Conservation (phyloP, 2,797 vertebrate species). For the Microchirus variegatus region DNA sequence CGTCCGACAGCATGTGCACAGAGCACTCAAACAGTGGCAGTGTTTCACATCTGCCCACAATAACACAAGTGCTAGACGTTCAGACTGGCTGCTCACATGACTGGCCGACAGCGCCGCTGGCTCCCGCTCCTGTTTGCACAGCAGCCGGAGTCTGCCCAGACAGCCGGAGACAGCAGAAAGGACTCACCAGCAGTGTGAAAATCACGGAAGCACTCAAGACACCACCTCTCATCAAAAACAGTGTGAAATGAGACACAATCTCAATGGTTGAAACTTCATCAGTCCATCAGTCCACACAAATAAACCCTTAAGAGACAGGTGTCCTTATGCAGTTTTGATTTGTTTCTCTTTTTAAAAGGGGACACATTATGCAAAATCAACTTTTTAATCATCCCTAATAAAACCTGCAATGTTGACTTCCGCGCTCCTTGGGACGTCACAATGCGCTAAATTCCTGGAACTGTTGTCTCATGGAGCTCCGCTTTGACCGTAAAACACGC, state of each 20-base stretch:
- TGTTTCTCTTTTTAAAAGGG: too few species aligned
- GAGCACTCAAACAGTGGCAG: conserved; percentile 24
- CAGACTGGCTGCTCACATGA: conserved; percentile 57
- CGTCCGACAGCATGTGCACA: not conserved
- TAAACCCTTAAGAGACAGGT: too few species aligned
- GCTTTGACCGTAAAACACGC: too few species aligned
- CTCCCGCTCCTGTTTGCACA: conserved; percentile 63
- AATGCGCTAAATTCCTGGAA: too few species aligned
- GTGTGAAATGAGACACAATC: not conserved
- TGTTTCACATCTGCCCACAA: conserved; percentile 61
- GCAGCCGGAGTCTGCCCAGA: conserved; percentile 52
- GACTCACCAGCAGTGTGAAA: conserved; percentile 20
- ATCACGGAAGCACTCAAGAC: conserved; percentile 18
- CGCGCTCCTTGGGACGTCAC: too few species aligned
- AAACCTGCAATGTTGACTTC: too few species aligned
- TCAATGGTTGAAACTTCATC: not conserved
- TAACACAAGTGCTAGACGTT: conserved; percentile 67
- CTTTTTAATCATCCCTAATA: too few species aligned
- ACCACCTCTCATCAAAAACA: not conserved
- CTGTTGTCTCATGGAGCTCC: too few species aligned
- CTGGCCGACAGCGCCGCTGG: conserved; percentile 73
- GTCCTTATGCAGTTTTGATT: too few species aligned
- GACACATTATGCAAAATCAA: too few species aligned
- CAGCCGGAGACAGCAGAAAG: conserved; percentile 42
- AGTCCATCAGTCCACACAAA: too few species aligned